phyloP scores from a whole-genome alignment of 2,797 vertebrate genomes.

The Gymnoscopelus microlampas region DNA sequence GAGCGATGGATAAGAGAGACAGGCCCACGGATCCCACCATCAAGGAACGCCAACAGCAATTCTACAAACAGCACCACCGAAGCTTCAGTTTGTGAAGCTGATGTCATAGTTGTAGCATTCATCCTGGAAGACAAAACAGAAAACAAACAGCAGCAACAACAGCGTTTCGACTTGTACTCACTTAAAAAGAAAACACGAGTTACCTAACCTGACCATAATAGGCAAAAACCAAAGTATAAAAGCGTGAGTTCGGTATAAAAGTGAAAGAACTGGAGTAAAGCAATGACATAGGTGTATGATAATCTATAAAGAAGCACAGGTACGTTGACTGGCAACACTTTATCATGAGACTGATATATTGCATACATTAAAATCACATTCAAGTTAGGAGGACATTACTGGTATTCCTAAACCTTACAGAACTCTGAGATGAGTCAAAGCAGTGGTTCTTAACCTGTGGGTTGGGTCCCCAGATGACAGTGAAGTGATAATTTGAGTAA shows the following conservation, averaged over 20 bases:
- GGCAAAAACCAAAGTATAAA: slow-evolving; percentile 38
- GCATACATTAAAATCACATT: slow-evolving; percentile 29
- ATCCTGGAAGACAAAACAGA: slow-evolving; percentile 9
- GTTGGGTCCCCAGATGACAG: too few species aligned
- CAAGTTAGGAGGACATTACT: slow-evolving; percentile 47
- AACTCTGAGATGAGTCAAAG: slow-evolving; percentile 29
- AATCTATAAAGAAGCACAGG: slow-evolving; percentile 57
- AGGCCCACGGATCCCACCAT: slow-evolving; percentile 46
- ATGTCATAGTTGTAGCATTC: background rate
- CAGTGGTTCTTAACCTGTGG: too few species aligned
- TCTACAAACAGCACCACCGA: slow-evolving; percentile 80
- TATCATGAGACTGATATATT: slow-evolving; percentile 42
- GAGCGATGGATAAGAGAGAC: slow-evolving; percentile 42
- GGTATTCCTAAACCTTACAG: slow-evolving; percentile 34
- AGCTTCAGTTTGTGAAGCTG: slow-evolving; percentile 82
- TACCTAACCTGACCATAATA: slow-evolving; percentile 13
- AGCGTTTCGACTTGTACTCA: background rate
- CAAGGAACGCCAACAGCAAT: slow-evolving; percentile 74
- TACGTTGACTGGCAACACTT: slow-evolving; percentile 45
- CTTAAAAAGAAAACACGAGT: slow-evolving; percentile 5
- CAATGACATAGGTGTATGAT: slow-evolving; percentile 40
- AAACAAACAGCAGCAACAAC: background rate
- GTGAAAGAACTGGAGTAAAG: slow-evolving; percentile 9
- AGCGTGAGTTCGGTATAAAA: slow-evolving; percentile 15
- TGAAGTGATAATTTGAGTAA: too few species aligned